Base-by-base conservation (phyloP, 2,113 vertebrate genomes). In the Oreochromis spilurus region DNA sequence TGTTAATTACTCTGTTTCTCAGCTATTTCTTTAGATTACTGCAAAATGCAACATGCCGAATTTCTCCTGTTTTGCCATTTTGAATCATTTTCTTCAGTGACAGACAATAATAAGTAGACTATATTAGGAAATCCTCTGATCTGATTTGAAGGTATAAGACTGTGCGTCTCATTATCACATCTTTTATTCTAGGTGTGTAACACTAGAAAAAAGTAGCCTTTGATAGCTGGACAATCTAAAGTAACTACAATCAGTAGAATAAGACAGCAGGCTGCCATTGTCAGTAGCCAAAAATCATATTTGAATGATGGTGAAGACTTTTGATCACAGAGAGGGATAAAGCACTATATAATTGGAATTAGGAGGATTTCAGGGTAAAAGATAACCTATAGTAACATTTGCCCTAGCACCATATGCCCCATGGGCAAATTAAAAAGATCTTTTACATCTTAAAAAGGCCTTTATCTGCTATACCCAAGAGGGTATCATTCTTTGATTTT, bases 121-220 rank as follows among this genome's bases (percentile, higher is more conserved):
- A 45, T 82, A 57, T 29, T 26, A 77, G 52, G 58, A 89, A 70
- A 86, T 65, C 50, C 10, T 60, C 57, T 79, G 84, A 81, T 87
- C 81, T 84, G 82, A 92, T 88, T 88, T 88, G 62, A 93, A 84
- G 75, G 88, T 70, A 82, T 17, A 34, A 75, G 53, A 54, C 83
- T 78, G 17, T 83, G 78, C 9, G 34, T 72, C 70, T 80, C 81
- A 16, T 88, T 83, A 75, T 45, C 2, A 40, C 17, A n/a, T 82
- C 45, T 87, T 57, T 84, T 45, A 54, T 62, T 72, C 31, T 43
- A 72, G 54, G 14, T 54, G n/a, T 54, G 11, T 43, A 54, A 62
- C 43, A 58, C 9, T 11, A 84, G 26, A 54, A 26, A 55, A 72
- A 55, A 34, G 65, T 11, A 38, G 29, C 16, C 7, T 84, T 67